phyloP scores from a whole-genome alignment of 2,888 invertebrate species.

The Chesias legatella region DNA sequence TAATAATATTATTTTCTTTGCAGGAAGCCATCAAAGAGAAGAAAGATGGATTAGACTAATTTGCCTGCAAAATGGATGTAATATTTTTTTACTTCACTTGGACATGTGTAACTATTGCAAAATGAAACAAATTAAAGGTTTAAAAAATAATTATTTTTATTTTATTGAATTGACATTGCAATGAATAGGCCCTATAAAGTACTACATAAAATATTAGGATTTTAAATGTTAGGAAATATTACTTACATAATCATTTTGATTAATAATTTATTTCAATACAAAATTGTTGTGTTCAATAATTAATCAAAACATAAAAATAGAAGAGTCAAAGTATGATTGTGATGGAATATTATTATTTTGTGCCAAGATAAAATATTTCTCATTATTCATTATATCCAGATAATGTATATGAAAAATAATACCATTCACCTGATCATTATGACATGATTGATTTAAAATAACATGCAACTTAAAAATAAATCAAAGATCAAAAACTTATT shows the following conservation, averaged over 20 bases:
- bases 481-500: slow-evolving; percentile 59
- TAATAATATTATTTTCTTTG: slow-evolving; percentile 48
- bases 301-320: slow-evolving; percentile 36
- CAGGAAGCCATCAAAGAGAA: slow-evolving; percentile 94
- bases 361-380: slow-evolving; percentile 56
- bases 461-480: slow-evolving; percentile 60
- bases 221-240: background rate
- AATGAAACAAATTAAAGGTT: no score
- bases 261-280: slow-evolving; percentile 48
- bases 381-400: slow-evolving; percentile 70
- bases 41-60: slow-evolving; percentile 90
- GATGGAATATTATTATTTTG: slow-evolving; percentile 53
- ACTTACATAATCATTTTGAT: background rate
- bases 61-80: slow-evolving; percentile 5
- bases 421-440: slow-evolving; percentile 52
- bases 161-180: no score
- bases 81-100: no score
- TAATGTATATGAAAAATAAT: slow-evolving; percentile 66
- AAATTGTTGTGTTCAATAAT: slow-evolving; percentile 53
- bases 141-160: no score
- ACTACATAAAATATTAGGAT: no score
- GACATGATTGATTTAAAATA: slow-evolving; percentile 42
- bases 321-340: slow-evolving; percentile 62
- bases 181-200: no score
- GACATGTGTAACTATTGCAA: no score